Evolutionary conservation across 2,888 invertebrate genomes (phyloP).

Genomic region (Epistrophe eligans): DNA sequence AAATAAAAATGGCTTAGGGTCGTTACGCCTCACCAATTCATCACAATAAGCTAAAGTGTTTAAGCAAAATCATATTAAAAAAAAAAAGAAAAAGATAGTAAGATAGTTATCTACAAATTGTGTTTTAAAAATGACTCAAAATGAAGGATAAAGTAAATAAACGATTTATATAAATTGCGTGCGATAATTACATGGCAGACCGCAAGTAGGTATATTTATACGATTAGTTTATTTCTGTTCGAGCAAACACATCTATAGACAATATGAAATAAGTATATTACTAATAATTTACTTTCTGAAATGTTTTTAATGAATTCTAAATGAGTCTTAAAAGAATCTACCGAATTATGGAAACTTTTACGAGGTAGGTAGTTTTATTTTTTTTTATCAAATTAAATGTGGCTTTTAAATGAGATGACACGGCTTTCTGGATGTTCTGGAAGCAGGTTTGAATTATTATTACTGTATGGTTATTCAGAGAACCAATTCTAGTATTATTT

Average conservation of each 20-base stretch:
- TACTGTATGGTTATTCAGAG: not conserved
- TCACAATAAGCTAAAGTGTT: constrained; percentile 34
- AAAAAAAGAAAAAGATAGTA: not conserved
- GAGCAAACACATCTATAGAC: not conserved
- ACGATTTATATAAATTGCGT: constrained; percentile 19
- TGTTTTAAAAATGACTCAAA: constrained; percentile 14
- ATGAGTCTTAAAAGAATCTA: not conserved
- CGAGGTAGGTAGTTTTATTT: constrained; percentile 11
- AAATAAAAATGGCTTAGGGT: constrained; percentile 66
- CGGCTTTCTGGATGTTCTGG: not conserved
- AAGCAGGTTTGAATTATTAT: constrained; percentile 19
- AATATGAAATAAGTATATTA: not conserved
- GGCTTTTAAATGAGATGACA: constrained; percentile 18
- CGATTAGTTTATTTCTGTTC: not conserved
- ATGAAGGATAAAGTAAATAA: constrained; percentile 12
- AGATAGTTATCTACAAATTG: not conserved
- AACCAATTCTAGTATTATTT: not conserved
- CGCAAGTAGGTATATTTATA: not conserved
- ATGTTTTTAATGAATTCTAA: not conserved
- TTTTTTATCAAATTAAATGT: constrained; percentile 2
- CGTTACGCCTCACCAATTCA: constrained; percentile 62
- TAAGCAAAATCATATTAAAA: constrained; percentile 4
- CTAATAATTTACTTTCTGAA: not conserved
- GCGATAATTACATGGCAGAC: constrained; percentile 24
- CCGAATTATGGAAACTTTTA: constrained; percentile 15